phyloP scores from a whole-genome alignment of 2,888 invertebrate genomes.

The Nephrotoma flavescens region DNA sequence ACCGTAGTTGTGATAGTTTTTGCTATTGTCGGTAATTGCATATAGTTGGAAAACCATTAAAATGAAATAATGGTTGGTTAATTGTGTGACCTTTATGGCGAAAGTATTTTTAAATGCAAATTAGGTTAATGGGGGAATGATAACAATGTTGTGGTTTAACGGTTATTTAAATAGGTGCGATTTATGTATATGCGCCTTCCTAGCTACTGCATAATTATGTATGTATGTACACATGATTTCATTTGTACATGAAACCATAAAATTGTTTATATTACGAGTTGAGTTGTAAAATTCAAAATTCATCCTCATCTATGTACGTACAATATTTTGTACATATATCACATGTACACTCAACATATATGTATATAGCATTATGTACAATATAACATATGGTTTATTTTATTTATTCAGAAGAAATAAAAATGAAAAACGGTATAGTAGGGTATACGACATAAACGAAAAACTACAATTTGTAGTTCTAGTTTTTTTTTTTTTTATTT shows the following conservation, averaged over 20 bases:
- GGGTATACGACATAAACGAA: background rate
- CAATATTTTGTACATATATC: background rate
- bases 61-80: background rate
- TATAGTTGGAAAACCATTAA: background rate
- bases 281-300: background rate
- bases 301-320: background rate
- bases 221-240: background rate
- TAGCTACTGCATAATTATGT: background rate
- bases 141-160: background rate
- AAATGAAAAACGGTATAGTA: background rate
- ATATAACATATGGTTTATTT: background rate
- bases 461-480: background rate
- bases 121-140: background rate
- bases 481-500: background rate
- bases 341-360: background rate
- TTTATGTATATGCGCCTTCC: background rate
- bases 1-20: background rate
- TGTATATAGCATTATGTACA: background rate
- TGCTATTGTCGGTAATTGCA: background rate
- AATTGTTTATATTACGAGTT: background rate
- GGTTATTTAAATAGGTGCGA: background rate
- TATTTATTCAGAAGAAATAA: background rate
- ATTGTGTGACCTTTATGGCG: background rate
- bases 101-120: background rate
- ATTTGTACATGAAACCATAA: background rate